Base-by-base conservation (phyloP, 2,113 vertebrate species). In the Carassius carassius region DNA sequence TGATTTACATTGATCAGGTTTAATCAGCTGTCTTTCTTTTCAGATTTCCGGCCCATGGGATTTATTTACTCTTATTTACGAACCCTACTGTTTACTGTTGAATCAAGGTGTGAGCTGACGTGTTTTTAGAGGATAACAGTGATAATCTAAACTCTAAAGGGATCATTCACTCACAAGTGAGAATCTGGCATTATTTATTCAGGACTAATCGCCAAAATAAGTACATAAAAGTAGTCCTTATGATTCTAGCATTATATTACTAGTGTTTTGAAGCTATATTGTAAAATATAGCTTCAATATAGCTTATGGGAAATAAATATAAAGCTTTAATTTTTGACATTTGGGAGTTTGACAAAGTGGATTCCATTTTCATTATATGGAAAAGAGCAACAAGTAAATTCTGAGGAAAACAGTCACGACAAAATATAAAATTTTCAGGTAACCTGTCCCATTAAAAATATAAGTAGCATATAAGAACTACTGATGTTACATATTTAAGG, bases 1-100 rank as follows among this genome's bases (percentile, higher is more conserved):
- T 75, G 19, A 75, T 63, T 47, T 54, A 49, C 37, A 1, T n/a
- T 58, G 29, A 65, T 19, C 83, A 47, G 65, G 56, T 69, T 63
- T 85, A 87, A 85, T 87, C 79, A 65, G 37, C 32, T 76, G 32
- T 35, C 44, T 79, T 62, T 49, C 41, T 69, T 47, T 51, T 54
- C 8, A 19, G 74, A 76, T 67, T 84, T 37, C 65, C 56, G 78
- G 72, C 62, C 62, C 63, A 25, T 49, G 25, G 21, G n/a, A n/a
- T 65, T 78, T 84, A 79, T 37, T 32, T 32, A 58, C 10, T 14
- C n/a, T 60, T 58, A 37, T 58, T 81, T 67, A 8, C 17, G 32
- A 49, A 81, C 10, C 25, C 11, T 29, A 32, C 14, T 4, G 25
- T 69, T 81, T 32, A 51, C 37, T 23, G 32, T 62, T 44, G 41